Conservation (phyloP, 1,140 invertebrate species). For the Caerostris darwini region DNA sequence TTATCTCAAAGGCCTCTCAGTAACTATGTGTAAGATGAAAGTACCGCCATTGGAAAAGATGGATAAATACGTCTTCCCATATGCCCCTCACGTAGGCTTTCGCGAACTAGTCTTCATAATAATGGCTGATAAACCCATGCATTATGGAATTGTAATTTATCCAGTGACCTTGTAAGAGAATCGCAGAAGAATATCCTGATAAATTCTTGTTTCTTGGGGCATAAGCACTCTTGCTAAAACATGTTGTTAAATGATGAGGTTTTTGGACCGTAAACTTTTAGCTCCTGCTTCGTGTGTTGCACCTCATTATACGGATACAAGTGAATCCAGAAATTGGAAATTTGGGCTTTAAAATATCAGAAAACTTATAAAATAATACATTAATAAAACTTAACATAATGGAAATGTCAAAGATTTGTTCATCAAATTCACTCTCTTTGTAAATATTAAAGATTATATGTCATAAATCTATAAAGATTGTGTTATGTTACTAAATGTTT, state of each 20-base stretch:
- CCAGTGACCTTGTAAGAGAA: neutral
- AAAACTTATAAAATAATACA: too few relatives aligned
- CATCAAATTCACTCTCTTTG: too few relatives aligned
- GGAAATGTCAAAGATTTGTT: too few relatives aligned
- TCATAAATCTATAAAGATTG: too few relatives aligned
- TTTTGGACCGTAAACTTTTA: neutral
- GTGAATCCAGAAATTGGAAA: too few relatives aligned
- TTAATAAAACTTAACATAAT: too few relatives aligned
- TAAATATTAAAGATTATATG: too few relatives aligned
- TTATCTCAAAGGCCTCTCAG: neutral
- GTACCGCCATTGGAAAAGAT: neutral
- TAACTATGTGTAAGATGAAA: neutral
- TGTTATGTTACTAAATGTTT: too few relatives aligned
- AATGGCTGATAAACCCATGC: neutral
- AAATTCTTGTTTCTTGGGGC: neutral
- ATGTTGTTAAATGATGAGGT: neutral
- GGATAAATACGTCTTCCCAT: neutral
- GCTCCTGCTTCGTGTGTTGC: neutral
- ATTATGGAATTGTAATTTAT: slow-evolving; percentile 18
- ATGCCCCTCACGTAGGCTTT: neutral
- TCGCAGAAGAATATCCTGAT: neutral
- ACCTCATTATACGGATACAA: too few relatives aligned
- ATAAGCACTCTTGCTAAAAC: neutral
- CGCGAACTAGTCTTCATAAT: neutral
- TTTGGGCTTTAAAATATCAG: too few relatives aligned